Base-by-base conservation (phyloP, 2,888 invertebrate genomes). In the Parapristionchus giblindavisi region DNA sequence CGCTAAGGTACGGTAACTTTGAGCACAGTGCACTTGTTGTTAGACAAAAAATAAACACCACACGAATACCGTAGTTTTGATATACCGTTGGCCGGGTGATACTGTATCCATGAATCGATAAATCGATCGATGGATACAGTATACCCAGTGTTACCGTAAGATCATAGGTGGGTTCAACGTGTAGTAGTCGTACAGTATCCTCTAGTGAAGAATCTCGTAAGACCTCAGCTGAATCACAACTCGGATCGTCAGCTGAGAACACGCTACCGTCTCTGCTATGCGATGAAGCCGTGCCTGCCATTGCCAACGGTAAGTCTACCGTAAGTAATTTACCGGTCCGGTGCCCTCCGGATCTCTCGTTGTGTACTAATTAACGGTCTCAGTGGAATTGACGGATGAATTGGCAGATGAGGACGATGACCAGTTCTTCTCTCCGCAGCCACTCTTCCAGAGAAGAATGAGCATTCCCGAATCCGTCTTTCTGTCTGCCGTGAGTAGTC, bases 401-500 rank as follows among this genome's bases (percentile, higher is more conserved):
- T 2, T 40, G 34, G n/a, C 27, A 61, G 61, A 61, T 40, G 61
- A 61, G 14, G 61, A 61, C 61, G 61, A 61, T 3, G 61, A 61
- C 27, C 61, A 61, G 40, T 61, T 61, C 61, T 61, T 61, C 38
- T 54, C 52, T 54, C 70, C 70, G 36, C 70, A 54, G 8, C 80
- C 78, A 27, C 27, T 80, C 54, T 79, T 72, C 58, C 78, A 78
- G 11, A 66, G 83, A 61, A 54, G 83, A 60, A 82, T 83, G 83
- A 79, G 79, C 68, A 84, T 86, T 11, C 85, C 84, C n/a, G 86
- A 86, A 75, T 81, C 81, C 73, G 83, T 82, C 2, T 81, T 85
- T 66, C 77, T 80, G 70, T 80, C 78, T 56, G 85, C 85, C 71
- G 85, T 85, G 70, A 76, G 80, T 75, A 40, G 14, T 75, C 34